A percentile compares a stretch with the other conserved stretches of the same genome.
Conservation (phyloP, 1,140 invertebrate species). For the Pogonognathellus flavescens region DNA sequence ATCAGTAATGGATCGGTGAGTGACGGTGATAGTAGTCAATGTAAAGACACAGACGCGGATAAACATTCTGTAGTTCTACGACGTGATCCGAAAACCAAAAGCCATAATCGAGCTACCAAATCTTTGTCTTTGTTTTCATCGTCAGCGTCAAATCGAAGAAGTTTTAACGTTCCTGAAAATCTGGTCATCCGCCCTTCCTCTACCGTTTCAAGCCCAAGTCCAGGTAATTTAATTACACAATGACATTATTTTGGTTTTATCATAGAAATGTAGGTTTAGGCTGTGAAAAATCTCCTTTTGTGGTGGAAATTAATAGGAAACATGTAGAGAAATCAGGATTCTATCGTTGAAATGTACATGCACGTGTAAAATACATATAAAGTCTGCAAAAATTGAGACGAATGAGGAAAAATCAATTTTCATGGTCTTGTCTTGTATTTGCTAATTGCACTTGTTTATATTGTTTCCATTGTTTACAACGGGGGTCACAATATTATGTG, state of each 20-base stretch:
- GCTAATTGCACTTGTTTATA: slow-evolving; percentile 5
- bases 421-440: too few relatives aligned
- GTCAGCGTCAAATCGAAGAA: background rate
- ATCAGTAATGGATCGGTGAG: slow-evolving; percentile 16
- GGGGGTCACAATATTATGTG: background rate
- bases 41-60: background rate
- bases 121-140: slow-evolving; percentile 15
- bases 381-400: background rate
- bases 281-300: too few relatives aligned
- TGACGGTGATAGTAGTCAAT: slow-evolving; percentile 24
- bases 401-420: background rate
- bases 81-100: slow-evolving; percentile 16
- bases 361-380: too few relatives aligned
- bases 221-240: slow-evolving; percentile 11
- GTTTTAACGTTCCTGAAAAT: slow-evolving; percentile 44
- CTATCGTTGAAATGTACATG: too few relatives aligned
- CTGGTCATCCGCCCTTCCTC: slow-evolving; percentile 29
- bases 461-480: background rate
- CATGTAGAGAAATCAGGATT: too few relatives aligned
- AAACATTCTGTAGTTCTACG: slow-evolving; percentile 6
- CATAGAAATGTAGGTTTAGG: too few relatives aligned
- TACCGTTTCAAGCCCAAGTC: slow-evolving; percentile 12
- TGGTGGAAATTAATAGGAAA: too few relatives aligned
- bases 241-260: background rate
- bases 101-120: background rate